A percentile compares a stretch with the other conserved stretches of the same genome.
phyloP scores from a whole-genome alignment of 2,888 invertebrate species.

The Hyppa rectilinea region DNA sequence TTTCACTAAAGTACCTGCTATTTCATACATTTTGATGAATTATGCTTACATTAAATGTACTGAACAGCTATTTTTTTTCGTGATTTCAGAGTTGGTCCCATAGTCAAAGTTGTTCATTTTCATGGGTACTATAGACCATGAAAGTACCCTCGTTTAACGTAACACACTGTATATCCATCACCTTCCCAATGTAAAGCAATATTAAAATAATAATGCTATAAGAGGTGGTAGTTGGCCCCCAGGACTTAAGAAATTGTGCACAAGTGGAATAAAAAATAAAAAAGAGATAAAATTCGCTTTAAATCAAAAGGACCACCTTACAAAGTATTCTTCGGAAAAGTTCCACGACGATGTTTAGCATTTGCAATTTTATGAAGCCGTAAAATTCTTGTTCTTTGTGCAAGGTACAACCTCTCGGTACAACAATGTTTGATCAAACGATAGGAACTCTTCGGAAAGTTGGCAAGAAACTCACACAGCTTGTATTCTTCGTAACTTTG shows the following conservation, averaged over 20 bases:
- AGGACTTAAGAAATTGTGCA: neutral
- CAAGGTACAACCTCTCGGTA: constrained; percentile 16
- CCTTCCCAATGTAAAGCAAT: too few relatives aligned
- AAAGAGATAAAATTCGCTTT: constrained; percentile 6
- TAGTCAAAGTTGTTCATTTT: too few relatives aligned
- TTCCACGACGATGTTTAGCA: constrained; percentile 18
- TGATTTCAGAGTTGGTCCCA: too few relatives aligned
- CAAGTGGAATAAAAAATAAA: neutral
- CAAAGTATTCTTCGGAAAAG: constrained; percentile 19
- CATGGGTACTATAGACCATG: too few relatives aligned
- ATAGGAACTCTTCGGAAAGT: constrained; percentile 27
- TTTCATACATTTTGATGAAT: too few relatives aligned
- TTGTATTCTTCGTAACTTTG: neutral
- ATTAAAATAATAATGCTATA: too few relatives aligned
- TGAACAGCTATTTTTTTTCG: too few relatives aligned
- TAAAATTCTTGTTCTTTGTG: constrained; percentile 26
- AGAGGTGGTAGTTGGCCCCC: too few relatives aligned
- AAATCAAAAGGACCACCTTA: constrained; percentile 1
- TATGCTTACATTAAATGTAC: too few relatives aligned
- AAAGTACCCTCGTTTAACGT: too few relatives aligned
- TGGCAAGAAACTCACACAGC: neutral
- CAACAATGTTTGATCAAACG: constrained; percentile 42
- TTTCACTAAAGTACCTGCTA: too few relatives aligned
- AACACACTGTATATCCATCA: too few relatives aligned
- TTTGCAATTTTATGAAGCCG: constrained; percentile 41